Conservation (phyloP, 2,888 invertebrate genomes). For the Dione vanillae region DNA sequence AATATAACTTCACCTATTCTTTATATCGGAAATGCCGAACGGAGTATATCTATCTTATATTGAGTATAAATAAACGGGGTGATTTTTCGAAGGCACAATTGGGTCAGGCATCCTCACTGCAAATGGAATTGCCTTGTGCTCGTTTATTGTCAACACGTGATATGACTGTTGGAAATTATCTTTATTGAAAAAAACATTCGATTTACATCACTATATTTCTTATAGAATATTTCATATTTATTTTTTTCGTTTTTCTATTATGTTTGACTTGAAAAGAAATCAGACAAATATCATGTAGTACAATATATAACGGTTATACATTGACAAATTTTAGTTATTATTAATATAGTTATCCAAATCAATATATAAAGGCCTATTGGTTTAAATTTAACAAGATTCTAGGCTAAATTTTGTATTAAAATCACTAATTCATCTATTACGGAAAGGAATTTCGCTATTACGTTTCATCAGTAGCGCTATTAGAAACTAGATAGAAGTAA, state of each 20-base stretch:
- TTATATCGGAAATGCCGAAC: conserved; percentile 2
- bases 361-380: not conserved
- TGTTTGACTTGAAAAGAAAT: not conserved
- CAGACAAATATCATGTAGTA: not conserved
- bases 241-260: not conserved
- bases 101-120: conserved; percentile 30
- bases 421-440: not conserved
- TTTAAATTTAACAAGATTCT: too few species aligned
- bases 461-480: conserved; percentile 12
- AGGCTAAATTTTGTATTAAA: not conserved
- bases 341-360: not conserved
- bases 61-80: conserved; percentile 25
- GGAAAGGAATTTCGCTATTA: not conserved
- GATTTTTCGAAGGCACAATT: conserved; percentile 32
- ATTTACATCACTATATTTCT: not conserved
- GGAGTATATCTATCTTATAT: conserved; percentile 26
- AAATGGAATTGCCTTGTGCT: conserved; percentile 33
- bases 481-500: conserved; percentile 17
- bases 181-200: not conserved
- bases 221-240: too few species aligned
- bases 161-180: conserved; percentile 20
- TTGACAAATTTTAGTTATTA: not conserved
- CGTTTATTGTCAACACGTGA: conserved; percentile 29
- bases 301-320: not conserved
- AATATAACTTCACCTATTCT: conserved; percentile 2